phyloP scores from a whole-genome alignment of 2,113 vertebrate species.

The Calyptomena viridis region DNA sequence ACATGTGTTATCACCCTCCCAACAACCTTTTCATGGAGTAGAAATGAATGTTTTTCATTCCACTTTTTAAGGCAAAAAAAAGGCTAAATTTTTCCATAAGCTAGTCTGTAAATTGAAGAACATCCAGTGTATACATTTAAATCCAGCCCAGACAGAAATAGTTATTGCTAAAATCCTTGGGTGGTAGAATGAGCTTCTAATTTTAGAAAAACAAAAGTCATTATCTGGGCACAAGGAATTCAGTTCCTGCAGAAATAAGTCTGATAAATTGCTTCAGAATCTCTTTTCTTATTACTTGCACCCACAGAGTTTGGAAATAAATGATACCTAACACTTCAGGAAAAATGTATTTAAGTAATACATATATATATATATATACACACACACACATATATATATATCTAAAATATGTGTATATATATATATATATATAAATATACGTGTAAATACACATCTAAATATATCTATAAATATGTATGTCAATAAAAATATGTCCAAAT shows the following conservation, averaged over 20 bases:
- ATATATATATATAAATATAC: neutral
- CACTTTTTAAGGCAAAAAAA: neutral
- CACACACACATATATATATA: too few relatives aligned
- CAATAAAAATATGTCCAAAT: neutral
- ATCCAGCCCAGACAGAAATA: neutral
- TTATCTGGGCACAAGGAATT: neutral
- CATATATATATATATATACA: neutral
- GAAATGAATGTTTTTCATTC: neutral
- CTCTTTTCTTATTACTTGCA: neutral
- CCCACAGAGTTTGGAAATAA: neutral
- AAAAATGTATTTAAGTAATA: neutral
- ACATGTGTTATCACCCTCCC: neutral
- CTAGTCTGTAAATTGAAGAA: neutral
- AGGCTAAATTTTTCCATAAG: neutral
- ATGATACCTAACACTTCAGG: neutral
- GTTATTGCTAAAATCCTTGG: neutral
- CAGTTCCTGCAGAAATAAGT: neutral
- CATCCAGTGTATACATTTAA: neutral
- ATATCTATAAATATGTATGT: neutral
- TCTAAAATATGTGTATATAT: neutral
- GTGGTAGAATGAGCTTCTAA: neutral
- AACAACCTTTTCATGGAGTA: neutral
- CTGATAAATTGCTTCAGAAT: neutral
- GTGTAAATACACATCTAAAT: neutral
- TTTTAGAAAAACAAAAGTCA: conserved; percentile 28